These are phyloP conservation scores for Phylloscopus collybita DNA, from an alignment of 2,797 vertebrate species.

Conservation along the genomic window DNA sequence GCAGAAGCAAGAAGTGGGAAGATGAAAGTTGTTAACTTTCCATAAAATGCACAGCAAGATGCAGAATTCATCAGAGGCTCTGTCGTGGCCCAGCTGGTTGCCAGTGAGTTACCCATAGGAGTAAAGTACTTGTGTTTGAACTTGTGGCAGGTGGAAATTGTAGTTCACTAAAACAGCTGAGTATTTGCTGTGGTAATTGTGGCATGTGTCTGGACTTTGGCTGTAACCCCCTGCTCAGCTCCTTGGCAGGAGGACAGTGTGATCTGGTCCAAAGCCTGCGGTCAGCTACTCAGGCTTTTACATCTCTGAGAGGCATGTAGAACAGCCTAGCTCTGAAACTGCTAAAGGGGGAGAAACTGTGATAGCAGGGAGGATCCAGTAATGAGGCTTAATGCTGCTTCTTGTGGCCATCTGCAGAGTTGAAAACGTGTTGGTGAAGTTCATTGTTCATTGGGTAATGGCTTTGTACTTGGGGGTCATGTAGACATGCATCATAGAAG, in stretches of 20 bases:
- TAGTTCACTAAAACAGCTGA: not conserved
- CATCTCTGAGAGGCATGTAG: not conserved
- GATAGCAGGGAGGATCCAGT: not conserved
- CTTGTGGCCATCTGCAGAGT: not conserved
- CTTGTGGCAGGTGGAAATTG: not conserved
- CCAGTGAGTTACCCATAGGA: not conserved
- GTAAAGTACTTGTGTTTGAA: not conserved
- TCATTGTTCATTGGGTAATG: not conserved
- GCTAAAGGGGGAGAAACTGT: not conserved
- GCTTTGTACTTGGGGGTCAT: accelerated
- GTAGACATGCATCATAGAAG: not conserved
- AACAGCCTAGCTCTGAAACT: not conserved
- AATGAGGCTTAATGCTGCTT: not conserved
- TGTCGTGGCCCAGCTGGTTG: not conserved
- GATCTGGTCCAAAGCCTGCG: not conserved
- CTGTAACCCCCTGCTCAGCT: not conserved
- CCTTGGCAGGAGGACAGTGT: not conserved
- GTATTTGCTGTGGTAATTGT: not conserved
- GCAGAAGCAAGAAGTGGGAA: not conserved
- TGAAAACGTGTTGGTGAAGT: not conserved
- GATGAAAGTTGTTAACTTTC: not conserved
- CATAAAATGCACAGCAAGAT: not conserved
- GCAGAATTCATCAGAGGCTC: not conserved
- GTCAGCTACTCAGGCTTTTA: not conserved
- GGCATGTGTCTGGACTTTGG: not conserved